Conservation (phyloP, 2,113 vertebrate species). For the Lycaon pictus region DNA sequence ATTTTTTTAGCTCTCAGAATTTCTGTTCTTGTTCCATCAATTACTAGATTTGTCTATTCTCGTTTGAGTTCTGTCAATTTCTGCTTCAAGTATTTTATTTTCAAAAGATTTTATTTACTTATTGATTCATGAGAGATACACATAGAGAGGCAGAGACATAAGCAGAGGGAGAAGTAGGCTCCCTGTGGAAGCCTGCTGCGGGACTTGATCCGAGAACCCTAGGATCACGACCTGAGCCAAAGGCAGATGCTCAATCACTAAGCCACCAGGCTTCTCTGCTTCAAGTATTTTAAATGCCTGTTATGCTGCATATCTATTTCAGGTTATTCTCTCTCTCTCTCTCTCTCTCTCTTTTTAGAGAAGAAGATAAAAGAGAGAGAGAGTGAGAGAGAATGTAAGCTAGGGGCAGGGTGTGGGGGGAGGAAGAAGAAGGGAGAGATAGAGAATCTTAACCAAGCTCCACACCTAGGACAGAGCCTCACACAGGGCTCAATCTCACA, state of each 20-base stretch:
- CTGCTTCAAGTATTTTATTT: not conserved
- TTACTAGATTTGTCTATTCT: not conserved
- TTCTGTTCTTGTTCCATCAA: not conserved
- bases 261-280: not conserved
- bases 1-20: not conserved
- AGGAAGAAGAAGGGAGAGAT: not conserved
- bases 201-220: no score
- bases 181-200: no score
- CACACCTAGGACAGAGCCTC: not conserved
- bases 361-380: not conserved
- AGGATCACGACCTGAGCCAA: no score
- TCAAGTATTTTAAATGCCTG: not conserved
- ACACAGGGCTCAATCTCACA: not conserved
- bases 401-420: no score
- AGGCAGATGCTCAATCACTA: no score
- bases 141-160: no score
- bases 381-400: not conserved
- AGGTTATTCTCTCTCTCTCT: not conserved
- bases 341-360: not conserved
- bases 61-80: not conserved
- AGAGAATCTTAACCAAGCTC: not conserved
- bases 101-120: no score
- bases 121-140: no score
- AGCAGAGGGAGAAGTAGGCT: no score
- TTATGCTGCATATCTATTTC: not conserved